Percentiles rank a stretch among this genome's conserved stretches.
Evolutionary conservation across 2,888 invertebrate genomes (phyloP).

Genomic region (Brachyopa scutellaris): DNA sequence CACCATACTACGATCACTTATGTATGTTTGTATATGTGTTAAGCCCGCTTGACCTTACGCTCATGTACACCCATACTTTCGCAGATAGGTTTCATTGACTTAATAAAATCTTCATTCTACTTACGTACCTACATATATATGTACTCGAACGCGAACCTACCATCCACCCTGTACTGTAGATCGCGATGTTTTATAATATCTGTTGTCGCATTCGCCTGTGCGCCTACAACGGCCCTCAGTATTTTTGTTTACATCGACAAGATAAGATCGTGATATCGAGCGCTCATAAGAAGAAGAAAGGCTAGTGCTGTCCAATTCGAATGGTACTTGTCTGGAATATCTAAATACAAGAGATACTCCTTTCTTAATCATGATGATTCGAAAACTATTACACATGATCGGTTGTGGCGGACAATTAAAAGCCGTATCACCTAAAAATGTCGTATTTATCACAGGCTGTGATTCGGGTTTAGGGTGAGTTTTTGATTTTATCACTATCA

Average conservation of each 20-base stretch:
- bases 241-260: slow-evolving; percentile 61
- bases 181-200: background rate
- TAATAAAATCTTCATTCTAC: slow-evolving; percentile 9
- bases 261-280: slow-evolving; percentile 44
- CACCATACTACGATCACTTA: background rate
- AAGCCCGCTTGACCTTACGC: background rate
- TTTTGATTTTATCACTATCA: background rate
- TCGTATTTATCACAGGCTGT: slow-evolving; percentile 91
- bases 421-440: slow-evolving; percentile 78
- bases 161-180: background rate
- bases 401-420: slow-evolving; percentile 54
- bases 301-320: background rate
- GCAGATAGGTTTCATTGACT: slow-evolving; percentile 28
- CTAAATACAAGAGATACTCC: background rate
- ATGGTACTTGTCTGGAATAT: slow-evolving; percentile 3
- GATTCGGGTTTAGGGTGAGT: slow-evolving; percentile 91
- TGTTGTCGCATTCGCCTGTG: slow-evolving; percentile 3
- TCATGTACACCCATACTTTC: background rate
- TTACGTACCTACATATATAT: background rate
- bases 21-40: slow-evolving; percentile 13
- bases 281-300: background rate
- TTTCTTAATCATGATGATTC: slow-evolving; percentile 26
- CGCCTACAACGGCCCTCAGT: slow-evolving; percentile 54
- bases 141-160: background rate
- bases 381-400: slow-evolving; percentile 43